Conservation (phyloP, 2,888 invertebrate genomes). For the Polylopha cassiicola region DNA sequence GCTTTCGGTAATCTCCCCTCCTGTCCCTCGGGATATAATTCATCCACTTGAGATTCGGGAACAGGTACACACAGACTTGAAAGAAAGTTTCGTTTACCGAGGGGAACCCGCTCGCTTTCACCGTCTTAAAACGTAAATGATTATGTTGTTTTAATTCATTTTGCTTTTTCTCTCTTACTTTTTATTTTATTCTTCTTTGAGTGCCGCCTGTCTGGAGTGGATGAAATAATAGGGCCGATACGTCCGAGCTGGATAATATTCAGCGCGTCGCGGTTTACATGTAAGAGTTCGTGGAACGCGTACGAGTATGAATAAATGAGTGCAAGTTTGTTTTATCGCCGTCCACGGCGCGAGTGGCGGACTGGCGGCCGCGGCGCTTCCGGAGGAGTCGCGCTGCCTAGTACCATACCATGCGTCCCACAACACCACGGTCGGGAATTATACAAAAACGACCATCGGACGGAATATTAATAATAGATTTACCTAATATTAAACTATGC, state of each 20-base stretch:
- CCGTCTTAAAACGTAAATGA: slow-evolving; percentile 71
- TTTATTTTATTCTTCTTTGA: slow-evolving; percentile 62
- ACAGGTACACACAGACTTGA: slow-evolving; percentile 73
- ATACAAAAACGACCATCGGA: too few species aligned
- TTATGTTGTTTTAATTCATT: slow-evolving; percentile 76
- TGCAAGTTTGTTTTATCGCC: slow-evolving; percentile 40
- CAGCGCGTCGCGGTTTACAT: slow-evolving; percentile 34
- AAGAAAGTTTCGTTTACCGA: slow-evolving; percentile 72
- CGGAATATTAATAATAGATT: too few species aligned
- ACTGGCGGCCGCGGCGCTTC: slow-evolving; percentile 7
- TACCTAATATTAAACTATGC: too few species aligned
- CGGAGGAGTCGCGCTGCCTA: too few species aligned
- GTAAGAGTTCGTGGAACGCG: slow-evolving; percentile 36
- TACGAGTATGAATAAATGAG: slow-evolving; percentile 46
- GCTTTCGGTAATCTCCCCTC: slow-evolving; percentile 56
- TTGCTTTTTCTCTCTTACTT: slow-evolving; percentile 65
- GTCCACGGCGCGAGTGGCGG: slow-evolving; percentile 26
- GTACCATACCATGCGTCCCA: too few species aligned
- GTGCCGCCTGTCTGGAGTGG: slow-evolving; percentile 72
- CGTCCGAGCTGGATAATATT: slow-evolving; percentile 33
- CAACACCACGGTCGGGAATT: too few species aligned
- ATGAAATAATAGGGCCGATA: slow-evolving; percentile 46
- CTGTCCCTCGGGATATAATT: slow-evolving; percentile 70
- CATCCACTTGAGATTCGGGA: slow-evolving; percentile 73
- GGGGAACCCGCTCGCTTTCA: slow-evolving; percentile 63